Conservation (phyloP, 2,113 vertebrate genomes). For the Pantherophis guttatus region DNA sequence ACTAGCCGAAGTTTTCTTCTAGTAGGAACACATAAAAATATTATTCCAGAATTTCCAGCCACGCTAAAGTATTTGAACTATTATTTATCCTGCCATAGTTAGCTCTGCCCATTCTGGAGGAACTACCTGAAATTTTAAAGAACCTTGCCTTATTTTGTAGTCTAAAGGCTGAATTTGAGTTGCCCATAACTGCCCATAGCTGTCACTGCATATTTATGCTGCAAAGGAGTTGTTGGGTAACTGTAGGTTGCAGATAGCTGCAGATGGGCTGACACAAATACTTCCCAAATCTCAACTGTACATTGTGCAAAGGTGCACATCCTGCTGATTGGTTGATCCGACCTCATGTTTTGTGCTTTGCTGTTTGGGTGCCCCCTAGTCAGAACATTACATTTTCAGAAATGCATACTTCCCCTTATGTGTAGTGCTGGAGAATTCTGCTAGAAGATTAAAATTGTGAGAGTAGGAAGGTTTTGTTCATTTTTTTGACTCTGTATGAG, state of each 20-base stretch:
- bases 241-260: not conserved
- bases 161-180: not conserved
- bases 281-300: not conserved
- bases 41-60: not conserved
- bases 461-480: not conserved
- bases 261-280: not conserved
- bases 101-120: not conserved
- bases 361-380: not conserved
- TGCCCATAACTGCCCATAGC: not conserved
- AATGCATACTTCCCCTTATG: not conserved
- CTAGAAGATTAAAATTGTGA: not conserved
- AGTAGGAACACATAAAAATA: not conserved
- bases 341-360: not conserved
- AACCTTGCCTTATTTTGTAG: not conserved
- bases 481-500: not conserved
- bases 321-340: not conserved
- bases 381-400: not conserved
- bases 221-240: not conserved
- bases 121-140: not conserved
- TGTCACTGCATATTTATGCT: not conserved
- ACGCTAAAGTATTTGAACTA: not conserved
- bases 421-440: not conserved
- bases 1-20: not conserved
- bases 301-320: not conserved
- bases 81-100: not conserved